Percentiles rank a stretch among this genome's conserved stretches.
Evolutionary conservation across 2,888 invertebrate species (phyloP).

Genomic region (Cynaeus angustus): DNA sequence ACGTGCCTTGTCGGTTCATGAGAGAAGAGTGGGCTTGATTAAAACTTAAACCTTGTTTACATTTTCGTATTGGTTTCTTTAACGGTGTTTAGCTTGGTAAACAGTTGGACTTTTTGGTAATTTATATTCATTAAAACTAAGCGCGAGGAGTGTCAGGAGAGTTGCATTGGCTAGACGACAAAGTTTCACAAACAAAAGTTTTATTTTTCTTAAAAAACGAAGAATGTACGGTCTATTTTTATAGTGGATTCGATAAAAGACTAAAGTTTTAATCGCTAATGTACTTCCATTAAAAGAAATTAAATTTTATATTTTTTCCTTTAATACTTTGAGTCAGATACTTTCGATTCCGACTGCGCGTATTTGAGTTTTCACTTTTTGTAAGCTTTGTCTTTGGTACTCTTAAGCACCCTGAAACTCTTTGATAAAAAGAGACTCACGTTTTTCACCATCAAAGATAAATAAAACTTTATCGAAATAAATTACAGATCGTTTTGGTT

Average conservation of each 20-base stretch:
- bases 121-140: constrained; percentile 44
- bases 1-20: constrained; percentile 40
- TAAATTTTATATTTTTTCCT: too few relatives aligned
- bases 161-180: not conserved
- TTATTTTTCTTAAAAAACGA: constrained; percentile 1
- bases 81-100: constrained; percentile 34
- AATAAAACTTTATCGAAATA: not conserved
- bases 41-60: constrained; percentile 43
- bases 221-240: too few relatives aligned
- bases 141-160: constrained; percentile 23
- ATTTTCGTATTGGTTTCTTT: constrained; percentile 44
- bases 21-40: constrained; percentile 22
- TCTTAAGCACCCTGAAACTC: not conserved
- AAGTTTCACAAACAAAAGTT: constrained; percentile 23
- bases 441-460: too few relatives aligned
- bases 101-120: constrained; percentile 39
- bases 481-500: not conserved
- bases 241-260: too few relatives aligned
- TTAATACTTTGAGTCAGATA: too few relatives aligned
- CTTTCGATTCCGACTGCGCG: too few relatives aligned
- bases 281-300: too few relatives aligned
- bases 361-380: too few relatives aligned
- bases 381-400: too few relatives aligned
- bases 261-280: too few relatives aligned
- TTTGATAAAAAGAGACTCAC: not conserved